Base-by-base conservation (phyloP, 1,140 invertebrate genomes). In the Mizuhopecten yessoensis region DNA sequence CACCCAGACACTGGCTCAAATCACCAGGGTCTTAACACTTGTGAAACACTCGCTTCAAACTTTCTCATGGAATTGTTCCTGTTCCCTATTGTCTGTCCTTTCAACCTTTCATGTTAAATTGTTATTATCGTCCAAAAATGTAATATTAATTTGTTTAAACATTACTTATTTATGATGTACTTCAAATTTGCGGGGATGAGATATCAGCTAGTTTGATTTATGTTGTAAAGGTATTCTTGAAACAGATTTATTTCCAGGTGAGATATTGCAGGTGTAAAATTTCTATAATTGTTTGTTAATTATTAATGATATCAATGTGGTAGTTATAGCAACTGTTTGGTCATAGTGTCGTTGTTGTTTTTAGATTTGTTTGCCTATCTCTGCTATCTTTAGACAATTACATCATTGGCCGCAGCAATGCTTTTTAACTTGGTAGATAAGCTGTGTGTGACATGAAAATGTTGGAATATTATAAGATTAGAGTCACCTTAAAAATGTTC, bases 201-300 rank as follows among this genome's bases (percentile, higher is more conserved):
- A 75, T n/a, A n/a, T 75, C 57, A 75, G 23, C 1, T 29, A 75
- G 2, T 75, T 75, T 75, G 29, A 75, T 75, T 29, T 29, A 45
- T 45, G n/a, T 29, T 75, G 11, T 29, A 9, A 5, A 75, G 17
- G 57, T 39, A 5, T 75, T 29, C 23, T 75, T 75, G n/a, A 75
- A 75, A 75, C 57, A 29, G 57, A 75, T 75, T 75, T 75, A n/a
- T 29, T 29, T 75, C 57, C 57, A 75, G 57, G 57, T n/a, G 57
- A 75, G 57, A 75, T 5, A 75, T 75, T n/a, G 57, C 57, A n/a
- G n/a, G 57, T 75, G n/a, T 75, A 75, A 75, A 75, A n/a, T 75
- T 75, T n/a, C n/a, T 29, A 29, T 75, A 75, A 75, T 75, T 75
- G 57, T 75, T 29, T n/a, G 23, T 75, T 29, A 75, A 75, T 75